Evolutionary conservation across 2,888 invertebrate genomes (phyloP).

Genomic region (Dendrolimus houi): DNA sequence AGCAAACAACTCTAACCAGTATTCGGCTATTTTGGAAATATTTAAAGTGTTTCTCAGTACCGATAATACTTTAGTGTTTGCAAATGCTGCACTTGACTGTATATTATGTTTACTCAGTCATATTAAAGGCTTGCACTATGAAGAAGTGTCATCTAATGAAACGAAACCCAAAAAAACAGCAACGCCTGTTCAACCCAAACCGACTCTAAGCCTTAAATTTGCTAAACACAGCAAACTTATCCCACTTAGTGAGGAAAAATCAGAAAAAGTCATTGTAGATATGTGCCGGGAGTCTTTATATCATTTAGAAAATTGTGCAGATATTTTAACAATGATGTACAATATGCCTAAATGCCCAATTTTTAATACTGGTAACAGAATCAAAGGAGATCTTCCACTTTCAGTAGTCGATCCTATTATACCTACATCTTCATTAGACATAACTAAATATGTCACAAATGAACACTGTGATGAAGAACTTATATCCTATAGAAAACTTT

Average conservation of each 20-base stretch:
- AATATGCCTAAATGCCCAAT: conserved; percentile 96
- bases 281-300: conserved; percentile 88
- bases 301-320: conserved; percentile 90
- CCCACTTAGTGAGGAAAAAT: conserved; percentile 62
- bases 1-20: conserved; percentile 84
- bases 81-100: conserved; percentile 95
- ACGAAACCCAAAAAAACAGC: conserved; percentile 52
- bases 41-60: conserved; percentile 95
- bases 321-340: conserved; percentile 93
- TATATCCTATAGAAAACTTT: conserved; percentile 79
- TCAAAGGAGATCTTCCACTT: conserved; percentile 85
- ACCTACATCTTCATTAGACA: conserved; percentile 81
- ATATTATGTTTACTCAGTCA: conserved; percentile 90
- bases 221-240: conserved; percentile 68
- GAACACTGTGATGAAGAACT: conserved; percentile 81
- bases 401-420: conserved; percentile 91
- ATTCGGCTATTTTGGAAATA: conserved; percentile 88
- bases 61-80: conserved; percentile 94
- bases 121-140: conserved; percentile 82
- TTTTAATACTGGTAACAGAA: conserved; percentile 91
- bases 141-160: conserved; percentile 67
- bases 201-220: conserved; percentile 56
- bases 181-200: conserved; percentile 46
- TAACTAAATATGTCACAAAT: conserved; percentile 81
- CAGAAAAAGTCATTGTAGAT: conserved; percentile 71